Percentiles rank a stretch among this genome's conserved stretches.
Conservation (phyloP, 1,140 invertebrate genomes). For the Batillaria attramentaria region DNA sequence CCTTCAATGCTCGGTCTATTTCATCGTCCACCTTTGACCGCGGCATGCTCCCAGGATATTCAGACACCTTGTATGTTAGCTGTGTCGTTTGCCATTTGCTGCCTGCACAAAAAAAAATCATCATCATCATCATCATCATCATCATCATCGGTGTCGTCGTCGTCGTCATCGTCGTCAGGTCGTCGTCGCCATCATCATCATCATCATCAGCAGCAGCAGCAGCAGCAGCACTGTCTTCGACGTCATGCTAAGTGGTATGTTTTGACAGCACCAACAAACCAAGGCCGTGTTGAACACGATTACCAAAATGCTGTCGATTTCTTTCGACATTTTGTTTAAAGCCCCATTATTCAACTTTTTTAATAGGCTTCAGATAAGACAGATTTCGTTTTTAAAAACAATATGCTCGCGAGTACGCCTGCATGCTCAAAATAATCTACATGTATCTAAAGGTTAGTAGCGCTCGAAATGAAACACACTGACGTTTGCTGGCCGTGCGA, state of each 20-base stretch:
- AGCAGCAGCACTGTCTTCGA: not conserved
- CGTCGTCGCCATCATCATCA: not conserved
- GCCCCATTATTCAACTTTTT: not conserved
- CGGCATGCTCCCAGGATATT: conserved; percentile 50
- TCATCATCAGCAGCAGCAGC: not conserved
- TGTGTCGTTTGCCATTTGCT: conserved; percentile 88
- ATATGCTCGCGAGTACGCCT: no score
- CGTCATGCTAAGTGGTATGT: not conserved
- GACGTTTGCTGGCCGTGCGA: no score
- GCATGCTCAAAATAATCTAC: no score
- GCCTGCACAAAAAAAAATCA: conserved; percentile 84
- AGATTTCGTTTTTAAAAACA: not conserved
- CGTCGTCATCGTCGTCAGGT: not conserved
- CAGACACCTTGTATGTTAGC: conserved; percentile 85
- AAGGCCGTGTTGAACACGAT: not conserved
- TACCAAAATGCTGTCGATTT: not conserved
- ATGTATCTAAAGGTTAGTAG: no score
- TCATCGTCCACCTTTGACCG: conserved; percentile 49
- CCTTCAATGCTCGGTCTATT: conserved; percentile 59
- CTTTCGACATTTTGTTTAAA: not conserved
- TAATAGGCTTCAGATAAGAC: not conserved
- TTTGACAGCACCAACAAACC: not conserved
- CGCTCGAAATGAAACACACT: no score
- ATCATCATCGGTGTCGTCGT: no score
- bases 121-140: not conserved